Percentiles rank a stretch among this genome's conserved stretches.
phyloP scores from a whole-genome alignment of 1,140 invertebrate species.

The Vollenhovia emeryi region DNA sequence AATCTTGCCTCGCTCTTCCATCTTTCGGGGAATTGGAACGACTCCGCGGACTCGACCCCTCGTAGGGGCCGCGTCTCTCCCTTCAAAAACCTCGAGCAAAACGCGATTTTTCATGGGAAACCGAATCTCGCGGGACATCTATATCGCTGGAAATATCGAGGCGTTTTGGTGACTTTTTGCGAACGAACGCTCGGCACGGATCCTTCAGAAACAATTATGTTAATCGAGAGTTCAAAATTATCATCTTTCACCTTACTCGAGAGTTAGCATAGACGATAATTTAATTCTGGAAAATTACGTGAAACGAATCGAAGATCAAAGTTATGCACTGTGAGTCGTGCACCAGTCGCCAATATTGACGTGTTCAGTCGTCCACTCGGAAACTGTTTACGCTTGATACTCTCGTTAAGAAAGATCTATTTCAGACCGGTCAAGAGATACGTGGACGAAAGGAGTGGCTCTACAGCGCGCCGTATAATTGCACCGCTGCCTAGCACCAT shows the following conservation, averaged over 20 bases:
- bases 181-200: background rate
- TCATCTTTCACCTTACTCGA: background rate
- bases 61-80: conserved; percentile 7
- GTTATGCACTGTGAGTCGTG: background rate
- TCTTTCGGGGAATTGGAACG: conserved; percentile 63
- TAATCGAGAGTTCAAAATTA: background rate
- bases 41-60: conserved; percentile 21
- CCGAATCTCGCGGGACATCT: conserved; percentile 16
- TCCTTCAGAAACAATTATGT: background rate
- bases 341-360: background rate
- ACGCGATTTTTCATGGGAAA: conserved; percentile 32
- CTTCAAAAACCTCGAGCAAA: conserved; percentile 31
- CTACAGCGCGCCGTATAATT: conserved; percentile 11
- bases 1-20: conserved; percentile 58
- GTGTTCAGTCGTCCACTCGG: background rate
- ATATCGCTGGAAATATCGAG: conserved; percentile 12
- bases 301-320: background rate
- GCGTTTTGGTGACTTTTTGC: background rate
- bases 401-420: background rate
- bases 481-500: background rate
- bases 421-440: background rate
- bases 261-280: background rate
- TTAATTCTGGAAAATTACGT: background rate
- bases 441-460: background rate
- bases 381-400: background rate